phyloP scores from a whole-genome alignment of 1,140 invertebrate species.

The Polypedilum vanderplanki region DNA sequence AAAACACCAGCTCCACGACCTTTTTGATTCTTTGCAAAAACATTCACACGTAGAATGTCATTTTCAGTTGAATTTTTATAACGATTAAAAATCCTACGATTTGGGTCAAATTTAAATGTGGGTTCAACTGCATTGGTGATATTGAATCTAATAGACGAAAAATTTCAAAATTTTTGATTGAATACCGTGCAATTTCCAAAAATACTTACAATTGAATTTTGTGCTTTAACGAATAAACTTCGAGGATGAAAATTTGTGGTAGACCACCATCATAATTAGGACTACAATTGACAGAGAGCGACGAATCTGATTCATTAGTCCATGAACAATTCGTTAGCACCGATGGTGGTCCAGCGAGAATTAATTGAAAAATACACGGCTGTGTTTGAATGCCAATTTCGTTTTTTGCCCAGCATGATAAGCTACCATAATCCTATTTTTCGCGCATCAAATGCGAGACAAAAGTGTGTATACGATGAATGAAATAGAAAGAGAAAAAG shows the following conservation, averaged over 20 bases:
- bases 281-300: conserved; percentile 55
- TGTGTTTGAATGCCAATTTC: conserved; percentile 57
- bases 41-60: background rate
- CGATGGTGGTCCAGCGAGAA: conserved; percentile 48
- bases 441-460: no score
- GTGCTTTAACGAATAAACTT: conserved; percentile 48
- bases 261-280: conserved; percentile 73
- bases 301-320: conserved; percentile 1
- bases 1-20: background rate
- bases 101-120: background rate
- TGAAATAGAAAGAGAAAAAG: no score
- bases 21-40: conserved; percentile 4
- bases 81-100: background rate
- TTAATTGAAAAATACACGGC: conserved; percentile 68
- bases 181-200: background rate
- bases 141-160: background rate
- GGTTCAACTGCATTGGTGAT: background rate
- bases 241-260: conserved; percentile 64
- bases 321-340: conserved; percentile 18
- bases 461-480: no score
- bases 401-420: conserved; percentile 64
- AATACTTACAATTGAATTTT: conserved; percentile 20
- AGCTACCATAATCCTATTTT: conserved; percentile 57
- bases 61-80: conserved; percentile 7
- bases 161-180: background rate